Conservation (phyloP, 2,113 vertebrate species). For the Neogobius melanostomus region DNA sequence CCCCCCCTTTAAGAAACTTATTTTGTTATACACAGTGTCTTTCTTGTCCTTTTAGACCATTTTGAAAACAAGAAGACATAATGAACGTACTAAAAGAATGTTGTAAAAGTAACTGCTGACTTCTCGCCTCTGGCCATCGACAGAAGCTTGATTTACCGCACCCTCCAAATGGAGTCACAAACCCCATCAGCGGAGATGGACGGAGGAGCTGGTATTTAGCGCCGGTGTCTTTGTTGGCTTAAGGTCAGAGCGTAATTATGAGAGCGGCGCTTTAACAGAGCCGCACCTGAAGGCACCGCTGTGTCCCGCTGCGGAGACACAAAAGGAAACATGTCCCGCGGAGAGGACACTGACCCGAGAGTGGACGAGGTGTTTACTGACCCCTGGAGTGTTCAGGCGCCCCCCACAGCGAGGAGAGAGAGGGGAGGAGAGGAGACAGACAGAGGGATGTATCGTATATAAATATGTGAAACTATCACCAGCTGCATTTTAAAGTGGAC, state of each 20-base stretch:
- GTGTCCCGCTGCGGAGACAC: slow-evolving; percentile 57
- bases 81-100: too few relatives aligned
- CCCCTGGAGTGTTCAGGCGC: slow-evolving; percentile 40
- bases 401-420: slow-evolving; percentile 4
- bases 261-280: slow-evolving; percentile 44
- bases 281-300: slow-evolving; percentile 52
- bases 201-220: slow-evolving; percentile 2
- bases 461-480: too few relatives aligned
- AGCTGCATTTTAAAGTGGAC: too few relatives aligned
- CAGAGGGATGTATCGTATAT: neutral
- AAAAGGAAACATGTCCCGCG: slow-evolving; percentile 60
- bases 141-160: too few relatives aligned
- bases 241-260: slow-evolving; percentile 62
- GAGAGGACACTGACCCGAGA: slow-evolving; percentile 67
- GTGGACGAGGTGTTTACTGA: slow-evolving; percentile 63
- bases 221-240: slow-evolving; percentile 15
- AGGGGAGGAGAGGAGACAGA: neutral
- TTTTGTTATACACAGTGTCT: too few relatives aligned
- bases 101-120: too few relatives aligned
- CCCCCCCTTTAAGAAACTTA: too few relatives aligned
- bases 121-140: too few relatives aligned
- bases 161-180: neutral
- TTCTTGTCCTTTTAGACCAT: too few relatives aligned
- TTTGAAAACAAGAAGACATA: too few relatives aligned
- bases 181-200: neutral